Base-by-base conservation (phyloP, 2,797 vertebrate species). In the Arremon aurantiirostris region DNA sequence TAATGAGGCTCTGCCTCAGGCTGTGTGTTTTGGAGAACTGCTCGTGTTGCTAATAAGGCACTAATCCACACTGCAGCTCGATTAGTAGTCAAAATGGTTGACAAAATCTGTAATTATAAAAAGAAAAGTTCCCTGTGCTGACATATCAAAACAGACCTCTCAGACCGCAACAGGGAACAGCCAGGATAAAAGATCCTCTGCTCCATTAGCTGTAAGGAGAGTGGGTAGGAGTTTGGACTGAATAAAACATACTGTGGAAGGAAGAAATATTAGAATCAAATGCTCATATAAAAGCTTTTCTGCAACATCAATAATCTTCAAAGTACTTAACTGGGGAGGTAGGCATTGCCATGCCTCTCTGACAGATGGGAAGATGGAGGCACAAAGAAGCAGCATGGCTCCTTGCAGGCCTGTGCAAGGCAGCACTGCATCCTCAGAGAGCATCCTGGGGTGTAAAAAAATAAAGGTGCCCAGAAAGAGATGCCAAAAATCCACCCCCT, bases 221-320 rank as follows among this genome's bases (percentile, higher is more conserved):
- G 80, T 5, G 41, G 82, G 77, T 30, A 81, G 82, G 76, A 89
- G 79, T 83, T 83, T 57, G 41, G 71, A 65, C 89, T 97, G 92
- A 96, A 92, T 93, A 94, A 96, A 96, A 96, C 86, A 90, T 76
- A 94, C 72, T 35, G 37, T 50, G 80, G 80, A 94, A 86, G 52
- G 90, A 82, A 92, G 82, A 90, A 93, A 94, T 86, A 94, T 92
- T 94, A 96, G 89, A 95, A 91, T 90, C 91, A 95, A 96, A 92
- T 86, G 92, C 89, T 94, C 80, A 73, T 95, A 89, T 84, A 92
- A 95, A 90, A 95, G 84, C 93, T 95, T 87, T 82, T 78, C 89
- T 90, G 80, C 89, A 96, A 91, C 89, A 82, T 91, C 94, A 96
- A 94, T 96, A 96, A 95, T 94, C 93, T 90, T 95, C 89, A 84